phyloP scores from a whole-genome alignment of 2,888 invertebrate genomes.

The Blastobasis adustella region DNA sequence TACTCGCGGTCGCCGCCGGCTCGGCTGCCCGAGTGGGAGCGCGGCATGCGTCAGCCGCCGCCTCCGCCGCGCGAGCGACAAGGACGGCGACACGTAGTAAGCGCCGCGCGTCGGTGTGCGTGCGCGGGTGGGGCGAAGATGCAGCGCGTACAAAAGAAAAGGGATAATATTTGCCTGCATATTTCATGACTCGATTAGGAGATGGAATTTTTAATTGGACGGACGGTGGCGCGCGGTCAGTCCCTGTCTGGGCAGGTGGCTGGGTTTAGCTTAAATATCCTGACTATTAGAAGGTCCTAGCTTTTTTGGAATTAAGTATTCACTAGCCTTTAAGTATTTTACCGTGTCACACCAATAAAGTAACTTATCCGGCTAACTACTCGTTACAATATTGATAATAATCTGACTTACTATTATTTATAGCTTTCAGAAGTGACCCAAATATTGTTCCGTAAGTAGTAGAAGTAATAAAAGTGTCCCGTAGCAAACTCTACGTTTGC shows the following conservation, averaged over 20 bases:
- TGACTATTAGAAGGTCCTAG: no score
- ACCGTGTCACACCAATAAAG: no score
- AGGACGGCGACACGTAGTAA: conserved; percentile 56
- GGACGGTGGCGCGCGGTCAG: conserved; percentile 63
- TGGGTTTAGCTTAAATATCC: no score
- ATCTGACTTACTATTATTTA: no score
- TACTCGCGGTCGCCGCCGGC: conserved; percentile 71
- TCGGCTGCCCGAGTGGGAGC: conserved; percentile 65
- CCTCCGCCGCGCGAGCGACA: conserved; percentile 37
- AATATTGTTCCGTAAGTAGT: background rate
- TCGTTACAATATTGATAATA: no score
- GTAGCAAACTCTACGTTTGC: conserved; percentile 35
- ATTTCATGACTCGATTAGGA: conserved; percentile 75
- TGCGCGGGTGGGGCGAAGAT: conserved; percentile 75
- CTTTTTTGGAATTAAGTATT: no score
- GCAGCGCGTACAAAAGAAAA: conserved; percentile 73
- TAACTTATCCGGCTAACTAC: no score
- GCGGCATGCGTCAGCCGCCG: conserved; percentile 32
- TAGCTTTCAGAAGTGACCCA: no score
- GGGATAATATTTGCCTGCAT: conserved; percentile 75
- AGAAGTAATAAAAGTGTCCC: background rate
- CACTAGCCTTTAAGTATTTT: no score
- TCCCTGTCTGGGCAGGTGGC: conserved; percentile 13
- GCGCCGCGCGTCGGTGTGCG: conserved; percentile 71
- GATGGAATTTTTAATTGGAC: conserved; percentile 75